phyloP scores from a whole-genome alignment of 2,888 invertebrate genomes.

The Tenthredo notha region DNA sequence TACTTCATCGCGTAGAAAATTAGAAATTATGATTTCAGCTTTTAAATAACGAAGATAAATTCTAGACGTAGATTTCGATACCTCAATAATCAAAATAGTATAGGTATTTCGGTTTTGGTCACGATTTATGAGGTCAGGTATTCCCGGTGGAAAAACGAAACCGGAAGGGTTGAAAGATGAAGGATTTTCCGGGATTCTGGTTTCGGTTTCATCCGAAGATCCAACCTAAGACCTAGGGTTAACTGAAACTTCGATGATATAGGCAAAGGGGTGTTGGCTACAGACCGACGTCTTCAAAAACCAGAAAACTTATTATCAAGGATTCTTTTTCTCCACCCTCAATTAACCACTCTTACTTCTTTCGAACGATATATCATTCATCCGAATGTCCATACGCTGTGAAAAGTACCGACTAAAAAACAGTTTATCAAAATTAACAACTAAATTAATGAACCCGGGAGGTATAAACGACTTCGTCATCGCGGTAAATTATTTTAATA shows the following conservation, averaged over 20 bases:
- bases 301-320: background rate
- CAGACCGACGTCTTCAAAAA: background rate
- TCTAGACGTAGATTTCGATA: background rate
- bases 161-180: background rate
- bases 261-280: background rate
- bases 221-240: conserved; percentile 31
- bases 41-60: background rate
- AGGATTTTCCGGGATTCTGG: conserved; percentile 26
- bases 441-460: conserved; percentile 12
- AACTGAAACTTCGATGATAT: background rate
- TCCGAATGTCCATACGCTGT: background rate
- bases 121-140: background rate
- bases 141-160: background rate
- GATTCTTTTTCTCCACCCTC: background rate
- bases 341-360: background rate
- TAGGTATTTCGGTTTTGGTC: background rate
- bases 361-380: background rate
- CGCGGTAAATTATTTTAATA: conserved; percentile 51
- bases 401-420: background rate
- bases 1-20: background rate
- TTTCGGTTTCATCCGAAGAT: conserved; percentile 22
- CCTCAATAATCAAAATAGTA: background rate
- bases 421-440: conserved; percentile 41
- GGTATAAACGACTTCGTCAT: conserved; percentile 44
- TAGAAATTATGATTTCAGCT: background rate